These are phyloP conservation scores for Prostheceraeus crozeri DNA, from an alignment of 2,888 invertebrate genomes.

Conservation along the genomic window DNA sequence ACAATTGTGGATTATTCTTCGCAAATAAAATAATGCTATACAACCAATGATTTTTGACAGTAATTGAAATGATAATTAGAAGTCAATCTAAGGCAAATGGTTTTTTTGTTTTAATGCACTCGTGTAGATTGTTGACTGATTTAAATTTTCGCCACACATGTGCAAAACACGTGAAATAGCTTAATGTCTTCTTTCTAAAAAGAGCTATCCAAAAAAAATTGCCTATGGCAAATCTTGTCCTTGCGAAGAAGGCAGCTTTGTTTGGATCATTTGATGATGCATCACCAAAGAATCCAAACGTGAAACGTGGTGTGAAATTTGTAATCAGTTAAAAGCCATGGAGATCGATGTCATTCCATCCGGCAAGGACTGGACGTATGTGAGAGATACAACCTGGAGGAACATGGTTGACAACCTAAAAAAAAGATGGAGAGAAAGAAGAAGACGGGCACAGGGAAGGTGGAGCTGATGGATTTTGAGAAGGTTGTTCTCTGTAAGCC, in stretches of 20 bases:
- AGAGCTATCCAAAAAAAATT: background rate
- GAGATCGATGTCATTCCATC: slow-evolving; percentile 9
- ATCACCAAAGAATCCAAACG: slow-evolving; percentile 2
- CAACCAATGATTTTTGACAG: no score
- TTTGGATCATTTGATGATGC: slow-evolving; percentile 3
- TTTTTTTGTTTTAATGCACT: no score
- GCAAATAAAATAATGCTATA: no score
- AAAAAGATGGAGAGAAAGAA: background rate
- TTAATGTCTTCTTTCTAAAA: no score
- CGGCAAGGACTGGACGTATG: slow-evolving; percentile 14
- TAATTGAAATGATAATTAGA: no score
- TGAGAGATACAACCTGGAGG: slow-evolving; percentile 11
- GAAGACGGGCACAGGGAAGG: background rate
- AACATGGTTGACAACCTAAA: background rate
- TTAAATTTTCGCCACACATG: no score
- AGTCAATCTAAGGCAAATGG: no score
- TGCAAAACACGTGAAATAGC: no score
- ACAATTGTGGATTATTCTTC: no score
- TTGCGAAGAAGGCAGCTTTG: background rate
- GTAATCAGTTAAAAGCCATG: background rate
- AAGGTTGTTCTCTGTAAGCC: no score
- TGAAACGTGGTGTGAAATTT: background rate
- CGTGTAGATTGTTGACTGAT: no score
- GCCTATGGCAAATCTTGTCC: background rate
- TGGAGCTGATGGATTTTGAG: background rate